Evolutionary conservation across 2,888 invertebrate species (phyloP).

Genomic region (Ophion ellenae): DNA sequence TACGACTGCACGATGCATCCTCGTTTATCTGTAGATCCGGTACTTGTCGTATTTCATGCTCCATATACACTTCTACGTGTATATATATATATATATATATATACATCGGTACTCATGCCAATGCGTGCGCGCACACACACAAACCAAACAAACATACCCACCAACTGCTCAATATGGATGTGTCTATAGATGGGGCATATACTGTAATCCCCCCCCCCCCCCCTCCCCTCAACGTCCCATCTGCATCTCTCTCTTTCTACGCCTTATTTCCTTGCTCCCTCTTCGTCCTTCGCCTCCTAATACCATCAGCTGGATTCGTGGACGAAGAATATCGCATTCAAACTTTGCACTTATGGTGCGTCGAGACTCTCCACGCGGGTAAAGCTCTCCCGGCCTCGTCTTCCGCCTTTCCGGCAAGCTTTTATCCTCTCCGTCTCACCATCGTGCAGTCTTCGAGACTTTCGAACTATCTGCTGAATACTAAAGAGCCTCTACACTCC

Average conservation of each 20-base stretch:
- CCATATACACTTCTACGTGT: not conserved
- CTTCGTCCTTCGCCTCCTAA: constrained; percentile 9
- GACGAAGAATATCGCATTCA: constrained; percentile 64
- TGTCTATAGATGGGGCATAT: not conserved
- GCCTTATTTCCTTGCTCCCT: not conserved
- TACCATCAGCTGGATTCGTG: constrained; percentile 58
- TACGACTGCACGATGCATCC: not conserved
- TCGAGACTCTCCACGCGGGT: constrained; percentile 44
- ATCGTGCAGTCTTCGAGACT: constrained; percentile 32
- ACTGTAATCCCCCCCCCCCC: no score
- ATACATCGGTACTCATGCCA: no score
- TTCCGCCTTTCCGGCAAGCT: not conserved
- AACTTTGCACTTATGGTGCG: constrained; percentile 69
- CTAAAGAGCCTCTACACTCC: constrained; percentile 49
- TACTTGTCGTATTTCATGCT: not conserved
- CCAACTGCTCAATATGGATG: no score
- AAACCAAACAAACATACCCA: no score
- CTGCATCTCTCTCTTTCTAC: not conserved
- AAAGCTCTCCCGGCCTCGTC: not conserved
- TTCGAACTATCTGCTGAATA: constrained; percentile 60
- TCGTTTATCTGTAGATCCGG: not conserved
- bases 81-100: no score
- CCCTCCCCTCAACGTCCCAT: not conserved
- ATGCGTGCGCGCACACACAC: no score
- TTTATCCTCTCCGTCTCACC: constrained; percentile 37